A percentile compares a stretch with the other conserved stretches of the same genome.
Evolutionary conservation across 2,888 invertebrate genomes (phyloP).

Genomic region (Sarcophaga rosellei): DNA sequence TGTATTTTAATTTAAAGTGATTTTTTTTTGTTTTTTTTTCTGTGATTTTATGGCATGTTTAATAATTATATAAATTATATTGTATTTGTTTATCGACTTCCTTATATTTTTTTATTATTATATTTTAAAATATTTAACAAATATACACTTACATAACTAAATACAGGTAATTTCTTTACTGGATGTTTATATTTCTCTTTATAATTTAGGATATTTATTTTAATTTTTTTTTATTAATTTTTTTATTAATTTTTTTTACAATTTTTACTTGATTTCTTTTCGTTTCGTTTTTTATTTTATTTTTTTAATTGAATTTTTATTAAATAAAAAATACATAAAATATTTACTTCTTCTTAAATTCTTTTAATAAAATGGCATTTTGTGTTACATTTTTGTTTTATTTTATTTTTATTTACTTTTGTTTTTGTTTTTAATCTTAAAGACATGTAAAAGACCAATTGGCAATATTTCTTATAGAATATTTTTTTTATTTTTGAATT

Average conservation of each 20-base stretch:
- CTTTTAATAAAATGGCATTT: slow-evolving; percentile 48
- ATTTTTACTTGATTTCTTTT: neutral
- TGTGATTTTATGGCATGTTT: slow-evolving; percentile 53
- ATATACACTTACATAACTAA: slow-evolving; percentile 64
- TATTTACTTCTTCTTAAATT: slow-evolving; percentile 8
- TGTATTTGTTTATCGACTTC: neutral
- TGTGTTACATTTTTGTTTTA: neutral
- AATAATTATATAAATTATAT: neutral
- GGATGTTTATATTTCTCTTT: slow-evolving; percentile 23
- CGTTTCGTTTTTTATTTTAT: neutral
- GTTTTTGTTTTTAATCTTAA: slow-evolving; percentile 35
- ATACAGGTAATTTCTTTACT: slow-evolving; percentile 62
- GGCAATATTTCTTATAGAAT: slow-evolving; percentile 56
- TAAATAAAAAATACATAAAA: slow-evolving; percentile 28
- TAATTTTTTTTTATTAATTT: slow-evolving; percentile 22
- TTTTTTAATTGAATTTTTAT: slow-evolving; percentile 19
- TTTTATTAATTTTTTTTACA: slow-evolving; percentile 11
- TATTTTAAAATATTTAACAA: slow-evolving; percentile 53
- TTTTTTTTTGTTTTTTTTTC: neutral
- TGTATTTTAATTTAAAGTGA: slow-evolving; percentile 32
- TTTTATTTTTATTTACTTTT: neutral
- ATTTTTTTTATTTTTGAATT: neutral
- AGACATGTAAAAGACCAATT: slow-evolving; percentile 57
- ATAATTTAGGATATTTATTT: slow-evolving; percentile 11
- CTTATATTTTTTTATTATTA: slow-evolving; percentile 9